These are phyloP conservation scores for Piprites chloris DNA, from an alignment of 2,113 vertebrate species.

Conservation along the genomic window DNA sequence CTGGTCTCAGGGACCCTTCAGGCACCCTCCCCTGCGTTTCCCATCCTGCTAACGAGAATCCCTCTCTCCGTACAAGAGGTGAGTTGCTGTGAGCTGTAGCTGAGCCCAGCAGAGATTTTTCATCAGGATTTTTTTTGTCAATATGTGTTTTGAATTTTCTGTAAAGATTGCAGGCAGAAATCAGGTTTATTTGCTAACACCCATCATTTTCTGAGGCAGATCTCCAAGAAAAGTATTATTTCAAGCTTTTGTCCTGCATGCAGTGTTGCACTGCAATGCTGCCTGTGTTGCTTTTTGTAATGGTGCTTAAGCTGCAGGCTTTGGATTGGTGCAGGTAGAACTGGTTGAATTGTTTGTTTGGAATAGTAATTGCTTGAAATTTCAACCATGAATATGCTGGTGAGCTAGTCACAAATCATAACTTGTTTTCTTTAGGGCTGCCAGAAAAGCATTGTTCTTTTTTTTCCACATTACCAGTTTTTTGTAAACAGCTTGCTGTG, in stretches of 20 bases:
- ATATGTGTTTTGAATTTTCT: neutral
- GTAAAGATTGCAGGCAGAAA: neutral
- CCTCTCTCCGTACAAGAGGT: neutral
- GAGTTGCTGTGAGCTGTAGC: neutral
- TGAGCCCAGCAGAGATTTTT: neutral
- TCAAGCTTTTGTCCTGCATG: neutral
- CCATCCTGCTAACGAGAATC: neutral
- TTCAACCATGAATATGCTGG: neutral
- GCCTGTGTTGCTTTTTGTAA: neutral
- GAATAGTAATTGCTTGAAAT: neutral
- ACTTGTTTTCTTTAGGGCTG: neutral
- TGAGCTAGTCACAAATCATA: neutral
- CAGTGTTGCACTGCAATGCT: neutral
- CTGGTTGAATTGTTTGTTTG: conserved; percentile 1
- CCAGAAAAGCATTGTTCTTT: neutral
- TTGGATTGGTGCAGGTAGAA: neutral
- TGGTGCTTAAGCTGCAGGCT: neutral
- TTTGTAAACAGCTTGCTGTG: conserved; percentile 17
- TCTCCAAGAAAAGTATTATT: neutral
- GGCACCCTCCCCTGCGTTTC: neutral
- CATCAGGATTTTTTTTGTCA: neutral
- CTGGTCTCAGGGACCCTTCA: neutral
- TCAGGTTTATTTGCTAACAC: neutral
- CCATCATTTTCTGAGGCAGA: neutral
- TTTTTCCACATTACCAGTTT: neutral